Evolutionary conservation across 2,113 vertebrate genomes (phyloP).

Genomic region (Gavia stellata): DNA sequence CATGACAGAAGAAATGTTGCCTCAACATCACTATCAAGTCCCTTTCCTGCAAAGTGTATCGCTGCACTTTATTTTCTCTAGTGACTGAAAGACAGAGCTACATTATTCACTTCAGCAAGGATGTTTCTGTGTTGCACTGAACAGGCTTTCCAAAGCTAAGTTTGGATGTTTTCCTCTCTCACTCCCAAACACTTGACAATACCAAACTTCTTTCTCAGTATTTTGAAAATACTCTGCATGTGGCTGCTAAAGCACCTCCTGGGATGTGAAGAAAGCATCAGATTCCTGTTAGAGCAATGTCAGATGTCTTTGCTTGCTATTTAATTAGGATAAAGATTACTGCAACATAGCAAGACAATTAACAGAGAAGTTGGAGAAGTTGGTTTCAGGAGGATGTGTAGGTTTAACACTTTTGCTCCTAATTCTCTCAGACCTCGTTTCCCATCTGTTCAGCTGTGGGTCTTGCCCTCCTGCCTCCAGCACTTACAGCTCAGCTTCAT

Average conservation of each 20-base stretch:
- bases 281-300: background rate
- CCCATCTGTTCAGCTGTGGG: background rate
- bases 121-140: background rate
- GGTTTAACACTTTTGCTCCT: background rate
- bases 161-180: background rate
- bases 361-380: background rate
- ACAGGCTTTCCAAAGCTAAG: background rate
- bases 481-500: background rate
- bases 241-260: background rate
- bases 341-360: background rate
- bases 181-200: background rate
- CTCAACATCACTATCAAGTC: background rate
- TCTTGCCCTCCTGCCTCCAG: background rate
- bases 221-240: background rate
- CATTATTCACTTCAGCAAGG: background rate
- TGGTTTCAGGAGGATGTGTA: background rate
- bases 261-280: background rate
- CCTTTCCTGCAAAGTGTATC: background rate
- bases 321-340: background rate
- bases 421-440: background rate
- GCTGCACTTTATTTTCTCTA: background rate
- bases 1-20: background rate
- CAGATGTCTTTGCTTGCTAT: background rate
- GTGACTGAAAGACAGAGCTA: background rate
- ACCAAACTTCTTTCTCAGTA: background rate